phyloP scores from a whole-genome alignment of 1,140 invertebrate species.

The Glossosoma conforme region DNA sequence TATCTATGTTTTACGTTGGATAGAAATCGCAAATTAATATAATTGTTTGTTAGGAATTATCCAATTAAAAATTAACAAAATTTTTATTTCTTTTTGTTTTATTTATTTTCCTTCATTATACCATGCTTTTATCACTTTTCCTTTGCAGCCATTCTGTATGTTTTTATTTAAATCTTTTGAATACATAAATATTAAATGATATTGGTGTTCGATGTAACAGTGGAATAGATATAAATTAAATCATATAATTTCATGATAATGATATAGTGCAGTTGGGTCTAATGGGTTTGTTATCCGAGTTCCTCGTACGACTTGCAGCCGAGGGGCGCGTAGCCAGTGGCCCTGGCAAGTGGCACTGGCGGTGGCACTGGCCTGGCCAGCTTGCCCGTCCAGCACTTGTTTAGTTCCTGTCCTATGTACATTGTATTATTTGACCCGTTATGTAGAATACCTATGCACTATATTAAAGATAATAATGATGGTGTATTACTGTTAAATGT shows the following conservation, averaged over 20 bases:
- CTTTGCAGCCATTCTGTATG: too few relatives aligned
- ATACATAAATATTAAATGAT: slow-evolving; percentile 29
- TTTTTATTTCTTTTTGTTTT: slow-evolving; percentile 39
- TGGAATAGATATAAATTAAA: slow-evolving; percentile 29
- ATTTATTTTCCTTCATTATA: slow-evolving; percentile 38
- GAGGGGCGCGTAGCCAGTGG: neutral
- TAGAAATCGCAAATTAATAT: slow-evolving; percentile 45
- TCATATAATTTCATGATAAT: slow-evolving; percentile 26
- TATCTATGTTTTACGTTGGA: slow-evolving; percentile 51
- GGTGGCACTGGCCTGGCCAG: neutral
- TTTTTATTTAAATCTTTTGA: slow-evolving; percentile 45
- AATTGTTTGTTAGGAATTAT: slow-evolving; percentile 55
- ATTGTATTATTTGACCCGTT: neutral
- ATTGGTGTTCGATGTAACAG: slow-evolving; percentile 32
- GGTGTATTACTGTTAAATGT: slow-evolving; percentile 30
- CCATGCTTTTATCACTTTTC: slow-evolving; percentile 36
- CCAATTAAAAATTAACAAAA: slow-evolving; percentile 53
- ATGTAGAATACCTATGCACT: slow-evolving; percentile 28
- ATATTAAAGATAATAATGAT: slow-evolving; percentile 18
- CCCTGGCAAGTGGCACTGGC: neutral
- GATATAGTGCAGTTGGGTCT: slow-evolving; percentile 28
- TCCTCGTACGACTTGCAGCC: neutral
- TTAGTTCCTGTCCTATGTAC: slow-evolving; percentile 13
- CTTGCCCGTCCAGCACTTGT: slow-evolving; percentile 21
- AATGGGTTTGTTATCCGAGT: neutral